Evolutionary conservation across 2,888 invertebrate genomes (phyloP), one percentile per base, ranked within the genome.

Genomic region (Maniola hyperantus): DNA sequence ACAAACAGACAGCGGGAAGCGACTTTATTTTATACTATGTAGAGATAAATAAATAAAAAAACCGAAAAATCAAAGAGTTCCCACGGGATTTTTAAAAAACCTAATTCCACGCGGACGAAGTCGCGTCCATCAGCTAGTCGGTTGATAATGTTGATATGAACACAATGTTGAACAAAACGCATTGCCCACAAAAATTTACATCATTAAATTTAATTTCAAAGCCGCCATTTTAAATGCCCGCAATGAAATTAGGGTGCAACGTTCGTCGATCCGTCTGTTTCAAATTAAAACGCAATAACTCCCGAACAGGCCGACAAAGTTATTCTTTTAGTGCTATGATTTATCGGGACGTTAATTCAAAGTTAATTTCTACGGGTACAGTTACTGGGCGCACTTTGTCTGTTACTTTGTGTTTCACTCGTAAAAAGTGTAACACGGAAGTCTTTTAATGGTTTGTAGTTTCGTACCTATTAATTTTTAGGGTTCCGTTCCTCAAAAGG

Each of bases 281-380:
- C 81, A 77, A 84, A 85, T 86, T 84, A 83, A 83, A 83, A 82
- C 72, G 77, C 75, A 77, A 81, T 82, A 79, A 80, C 77, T 83
- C 74, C 42, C 62, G 63, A 65, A 65, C 57, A 59, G 48, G 76
- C 73, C 71, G 53, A 68, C 66, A 67, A 75, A 72, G 74, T 74
- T 74, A 73, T 76, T 77, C 73, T 63, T 77, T 75, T 76, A 73
- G 63, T 74, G 68, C 72, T 69, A 78, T 81, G 82, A 82, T 83
- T 84, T 83, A 84, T 76, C 67, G 26, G 65, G 68, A 76, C 79
- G 77, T 80, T 79, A 79, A 77, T 65, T 63, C 48, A 20, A 57
- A 20, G 57, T 57, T 57, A 57, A 57, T 57, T 57, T n/a, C n/a
- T 34, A 36, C 20, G 8, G 42, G 26, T 71, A 64, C 39, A 64